Conservation (phyloP, 2,888 invertebrate species). For the Clepsis dumicolana region DNA sequence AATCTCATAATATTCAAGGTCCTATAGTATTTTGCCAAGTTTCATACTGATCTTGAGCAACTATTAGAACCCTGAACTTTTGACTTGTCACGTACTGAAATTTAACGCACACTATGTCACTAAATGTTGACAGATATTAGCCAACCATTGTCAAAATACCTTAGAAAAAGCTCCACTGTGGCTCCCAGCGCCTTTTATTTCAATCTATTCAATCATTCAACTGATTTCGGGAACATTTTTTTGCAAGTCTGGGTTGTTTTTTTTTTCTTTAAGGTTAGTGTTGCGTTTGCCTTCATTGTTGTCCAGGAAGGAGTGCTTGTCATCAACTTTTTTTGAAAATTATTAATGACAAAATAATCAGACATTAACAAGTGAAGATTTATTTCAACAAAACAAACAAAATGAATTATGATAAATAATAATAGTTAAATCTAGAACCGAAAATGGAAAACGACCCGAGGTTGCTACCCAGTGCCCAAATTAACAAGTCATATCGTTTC, state of each 20-base stretch:
- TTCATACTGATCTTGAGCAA: background rate
- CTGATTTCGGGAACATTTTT: background rate
- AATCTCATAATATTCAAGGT: background rate
- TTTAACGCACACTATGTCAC: slow-evolving; percentile 28
- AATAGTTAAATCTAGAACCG: no score
- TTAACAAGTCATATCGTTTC: no score
- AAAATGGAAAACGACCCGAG: no score
- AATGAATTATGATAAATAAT: no score
- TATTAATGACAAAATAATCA: background rate
- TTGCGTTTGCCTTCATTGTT: background rate
- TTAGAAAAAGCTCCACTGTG: background rate
- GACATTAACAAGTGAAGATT: background rate
- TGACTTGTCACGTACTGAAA: slow-evolving; percentile 36
- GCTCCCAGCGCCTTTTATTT: background rate
- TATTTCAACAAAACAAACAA: no score
- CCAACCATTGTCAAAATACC: slow-evolving; percentile 13
- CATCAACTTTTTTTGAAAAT: background rate
- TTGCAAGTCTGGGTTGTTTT: background rate
- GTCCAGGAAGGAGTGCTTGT: background rate
- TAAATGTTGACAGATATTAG: slow-evolving; percentile 30
- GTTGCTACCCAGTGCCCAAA: no score
- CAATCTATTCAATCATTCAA: background rate
- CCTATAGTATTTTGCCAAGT: background rate
- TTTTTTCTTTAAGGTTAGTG: background rate
- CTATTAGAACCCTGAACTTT: slow-evolving; percentile 29